Evolutionary conservation across 2,888 invertebrate species (phyloP).

Genomic region (Cryptus armator): DNA sequence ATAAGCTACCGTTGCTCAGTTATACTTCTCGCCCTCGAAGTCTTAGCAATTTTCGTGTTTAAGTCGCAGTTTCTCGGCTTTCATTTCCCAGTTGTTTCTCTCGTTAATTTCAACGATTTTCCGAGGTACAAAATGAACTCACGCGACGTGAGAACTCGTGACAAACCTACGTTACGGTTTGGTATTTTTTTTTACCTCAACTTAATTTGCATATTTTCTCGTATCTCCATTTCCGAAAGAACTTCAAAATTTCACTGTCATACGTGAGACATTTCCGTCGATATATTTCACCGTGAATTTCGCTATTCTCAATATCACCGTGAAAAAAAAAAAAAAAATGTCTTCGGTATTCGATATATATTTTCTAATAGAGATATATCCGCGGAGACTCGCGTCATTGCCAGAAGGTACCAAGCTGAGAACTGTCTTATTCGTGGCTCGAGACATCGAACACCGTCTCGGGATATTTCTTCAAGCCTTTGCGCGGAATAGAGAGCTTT

Average conservation of each 20-base stretch:
- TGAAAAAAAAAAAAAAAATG: background rate
- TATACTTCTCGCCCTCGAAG: background rate
- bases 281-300: background rate
- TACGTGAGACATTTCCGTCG: background rate
- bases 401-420: slow-evolving; percentile 24
- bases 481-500: background rate
- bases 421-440: slow-evolving; percentile 47
- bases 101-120: background rate
- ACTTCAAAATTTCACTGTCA: background rate
- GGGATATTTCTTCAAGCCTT: slow-evolving; percentile 3
- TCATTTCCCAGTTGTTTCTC: background rate
- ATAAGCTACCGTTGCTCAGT: slow-evolving; percentile 17
- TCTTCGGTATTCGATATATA: background rate
- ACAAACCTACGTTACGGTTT: background rate
- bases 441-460: slow-evolving; percentile 5
- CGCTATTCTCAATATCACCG: background rate
- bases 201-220: background rate
- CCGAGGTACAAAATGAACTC: background rate
- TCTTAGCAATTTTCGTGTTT: slow-evolving; percentile 34
- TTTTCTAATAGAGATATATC: background rate
- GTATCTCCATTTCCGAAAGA: background rate
- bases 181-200: background rate
- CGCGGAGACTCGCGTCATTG: slow-evolving; percentile 22
- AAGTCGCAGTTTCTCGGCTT: background rate
- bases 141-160: background rate